These are phyloP conservation scores for Crocidura indochinensis DNA, from an alignment of 2,797 vertebrate genomes.

Conservation along the genomic window DNA sequence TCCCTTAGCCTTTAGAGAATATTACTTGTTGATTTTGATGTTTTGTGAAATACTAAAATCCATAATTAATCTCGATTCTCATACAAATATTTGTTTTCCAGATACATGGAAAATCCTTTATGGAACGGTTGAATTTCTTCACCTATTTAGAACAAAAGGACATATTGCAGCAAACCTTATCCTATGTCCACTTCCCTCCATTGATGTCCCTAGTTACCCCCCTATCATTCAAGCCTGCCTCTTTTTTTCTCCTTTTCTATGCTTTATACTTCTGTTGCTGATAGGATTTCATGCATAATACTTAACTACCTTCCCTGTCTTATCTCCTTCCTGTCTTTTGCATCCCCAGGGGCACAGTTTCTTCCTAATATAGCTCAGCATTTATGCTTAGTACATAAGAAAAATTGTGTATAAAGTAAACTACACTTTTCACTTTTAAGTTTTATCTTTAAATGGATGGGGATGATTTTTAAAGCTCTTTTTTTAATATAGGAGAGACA, in stretches of 20 bases:
- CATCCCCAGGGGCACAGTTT: not conserved
- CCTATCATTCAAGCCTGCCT: no score
- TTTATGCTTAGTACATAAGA: slow-evolving; percentile 39
- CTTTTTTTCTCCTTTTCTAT: no score
- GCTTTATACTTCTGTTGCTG: slow-evolving; percentile 90
- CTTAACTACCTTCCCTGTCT: no score
- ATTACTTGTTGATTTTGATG: not conserved
- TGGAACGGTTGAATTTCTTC: not conserved
- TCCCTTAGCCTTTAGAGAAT: not conserved
- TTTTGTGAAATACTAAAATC: not conserved
- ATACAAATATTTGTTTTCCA: not conserved
- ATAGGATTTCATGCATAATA: no score
- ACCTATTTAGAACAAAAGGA: not conserved
- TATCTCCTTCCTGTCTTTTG: no score
- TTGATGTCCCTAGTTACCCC: no score
- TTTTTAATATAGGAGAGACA: not conserved
- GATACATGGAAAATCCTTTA: not conserved
- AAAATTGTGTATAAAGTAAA: slow-evolving; percentile 65
- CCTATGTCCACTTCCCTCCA: no score
- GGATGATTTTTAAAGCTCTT: not conserved
- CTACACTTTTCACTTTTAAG: not conserved
- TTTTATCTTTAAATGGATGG: slow-evolving; percentile 24
- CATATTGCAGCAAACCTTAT: not conserved
- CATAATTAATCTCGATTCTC: not conserved
- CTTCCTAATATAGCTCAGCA: rapidly evolving